Percentiles rank a stretch among this genome's conserved stretches.
Conservation (phyloP, 2,888 invertebrate species). For the Ophioninae sp. region DNA sequence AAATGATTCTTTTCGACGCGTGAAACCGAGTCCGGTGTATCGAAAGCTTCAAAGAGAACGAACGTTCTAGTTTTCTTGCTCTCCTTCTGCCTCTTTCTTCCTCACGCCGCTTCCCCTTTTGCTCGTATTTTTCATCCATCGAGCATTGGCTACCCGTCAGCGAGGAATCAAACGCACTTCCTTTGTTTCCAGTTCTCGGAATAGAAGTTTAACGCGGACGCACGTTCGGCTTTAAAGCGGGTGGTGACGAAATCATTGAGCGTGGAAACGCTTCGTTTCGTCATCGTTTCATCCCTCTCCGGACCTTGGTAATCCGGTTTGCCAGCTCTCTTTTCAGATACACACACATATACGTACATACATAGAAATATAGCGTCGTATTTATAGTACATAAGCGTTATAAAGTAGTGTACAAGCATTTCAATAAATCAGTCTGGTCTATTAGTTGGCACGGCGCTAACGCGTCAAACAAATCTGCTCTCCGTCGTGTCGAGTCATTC, state of each 20-base stretch:
- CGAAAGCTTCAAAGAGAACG: too few relatives aligned
- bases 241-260: slow-evolving; percentile 46
- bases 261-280: slow-evolving; percentile 54
- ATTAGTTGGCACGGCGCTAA: slow-evolving; percentile 74
- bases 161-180: neutral
- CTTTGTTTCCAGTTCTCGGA: slow-evolving; percentile 9
- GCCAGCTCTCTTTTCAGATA: slow-evolving; percentile 3
- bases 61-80: too few relatives aligned
- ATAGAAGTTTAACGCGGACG: neutral
- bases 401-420: slow-evolving; percentile 62
- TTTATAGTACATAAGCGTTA: slow-evolving; percentile 55
- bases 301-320: slow-evolving; percentile 11
- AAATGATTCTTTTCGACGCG: too few relatives aligned
- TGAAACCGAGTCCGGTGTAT: too few relatives aligned
- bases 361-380: slow-evolving; percentile 10
- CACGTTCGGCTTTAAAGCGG: neutral
- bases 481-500: slow-evolving; percentile 66
- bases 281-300: slow-evolving; percentile 43
- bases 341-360: neutral
- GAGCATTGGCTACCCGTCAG: too few relatives aligned
- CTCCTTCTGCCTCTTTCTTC: too few relatives aligned
- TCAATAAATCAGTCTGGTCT: slow-evolving; percentile 74
- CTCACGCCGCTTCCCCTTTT: too few relatives aligned
- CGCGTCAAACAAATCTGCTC: slow-evolving; percentile 75
- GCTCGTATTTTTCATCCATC: neutral